Conservation (phyloP, 2,113 vertebrate genomes). For the Melanostigma gelatinosum region DNA sequence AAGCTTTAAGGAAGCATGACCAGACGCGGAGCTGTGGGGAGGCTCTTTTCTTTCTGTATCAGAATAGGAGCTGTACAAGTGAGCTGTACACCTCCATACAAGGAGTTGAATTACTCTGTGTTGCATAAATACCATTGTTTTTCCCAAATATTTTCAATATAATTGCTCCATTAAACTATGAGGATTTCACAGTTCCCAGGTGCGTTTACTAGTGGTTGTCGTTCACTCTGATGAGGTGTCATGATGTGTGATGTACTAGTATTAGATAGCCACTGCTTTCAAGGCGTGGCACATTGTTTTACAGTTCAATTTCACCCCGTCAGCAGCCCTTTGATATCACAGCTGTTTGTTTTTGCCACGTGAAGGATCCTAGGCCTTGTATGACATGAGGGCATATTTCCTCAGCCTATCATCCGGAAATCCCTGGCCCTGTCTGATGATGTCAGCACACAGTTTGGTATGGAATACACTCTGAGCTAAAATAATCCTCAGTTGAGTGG, state of each 20-base stretch:
- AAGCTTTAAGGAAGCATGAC: conserved; percentile 61
- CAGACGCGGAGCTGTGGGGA: conserved; percentile 29
- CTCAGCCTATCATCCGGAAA: conserved; percentile 49
- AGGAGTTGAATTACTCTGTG: conserved; percentile 39
- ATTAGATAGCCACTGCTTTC: conserved; percentile 57
- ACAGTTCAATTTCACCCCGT: conserved; percentile 74
- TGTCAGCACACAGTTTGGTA: conserved; percentile 62
- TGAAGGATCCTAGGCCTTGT: conserved; percentile 54
- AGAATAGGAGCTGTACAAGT: conserved; percentile 47
- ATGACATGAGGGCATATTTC: conserved; percentile 65
- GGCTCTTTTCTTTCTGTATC: conserved; percentile 27
- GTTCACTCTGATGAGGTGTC: conserved; percentile 66
- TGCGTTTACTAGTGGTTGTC: conserved; percentile 48
- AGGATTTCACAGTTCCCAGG: conserved; percentile 45
- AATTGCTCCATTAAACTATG: conserved; percentile 3
- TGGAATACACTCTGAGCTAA: conserved; percentile 29
- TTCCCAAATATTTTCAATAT: conserved; percentile 8
- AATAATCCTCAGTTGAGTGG: conserved; percentile 12
- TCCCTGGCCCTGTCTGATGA: conserved; percentile 57
- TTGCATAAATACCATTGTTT: conserved; percentile 12
- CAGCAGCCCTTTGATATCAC: conserved; percentile 71
- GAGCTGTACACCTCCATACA: conserved; percentile 11
- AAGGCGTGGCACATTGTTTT: conserved; percentile 66
- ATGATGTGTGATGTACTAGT: conserved; percentile 66
- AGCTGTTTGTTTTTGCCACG: conserved; percentile 76